Percentiles rank a stretch among this genome's conserved stretches.
Evolutionary conservation across 2,888 invertebrate genomes (phyloP).

Genomic region (Lasioglossum morio): DNA sequence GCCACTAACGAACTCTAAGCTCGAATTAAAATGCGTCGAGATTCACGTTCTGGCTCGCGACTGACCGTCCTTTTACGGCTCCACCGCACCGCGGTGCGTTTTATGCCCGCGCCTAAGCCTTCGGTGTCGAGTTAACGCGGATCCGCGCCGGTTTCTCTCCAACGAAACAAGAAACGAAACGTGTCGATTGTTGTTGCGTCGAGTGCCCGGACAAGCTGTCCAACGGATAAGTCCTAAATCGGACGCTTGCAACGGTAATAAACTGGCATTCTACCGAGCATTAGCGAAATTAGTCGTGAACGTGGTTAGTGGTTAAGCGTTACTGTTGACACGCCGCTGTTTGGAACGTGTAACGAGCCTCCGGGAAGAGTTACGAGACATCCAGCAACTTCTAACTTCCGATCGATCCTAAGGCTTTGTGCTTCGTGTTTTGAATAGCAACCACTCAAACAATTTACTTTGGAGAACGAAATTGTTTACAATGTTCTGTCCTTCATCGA

Average conservation of each 20-base stretch:
- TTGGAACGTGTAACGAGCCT: not conserved
- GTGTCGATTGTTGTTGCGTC: slow-evolving; percentile 52
- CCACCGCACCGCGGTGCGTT: slow-evolving; percentile 24
- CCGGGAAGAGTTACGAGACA: not conserved
- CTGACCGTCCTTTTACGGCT: slow-evolving; percentile 20
- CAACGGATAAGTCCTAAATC: slow-evolving; percentile 52
- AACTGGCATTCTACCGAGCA: slow-evolving; percentile 16
- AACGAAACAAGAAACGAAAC: slow-evolving; percentile 50
- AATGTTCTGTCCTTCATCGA: not conserved
- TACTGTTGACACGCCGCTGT: not conserved
- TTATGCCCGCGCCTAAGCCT: slow-evolving; percentile 31
- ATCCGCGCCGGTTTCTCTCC: slow-evolving; percentile 29
- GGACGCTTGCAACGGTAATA: slow-evolving; percentile 52
- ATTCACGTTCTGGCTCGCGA: slow-evolving; percentile 18
- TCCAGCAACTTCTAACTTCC: not conserved
- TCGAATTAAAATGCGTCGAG: slow-evolving; percentile 75
- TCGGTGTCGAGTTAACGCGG: slow-evolving; percentile 69
- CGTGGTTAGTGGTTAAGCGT: not conserved
- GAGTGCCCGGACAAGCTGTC: slow-evolving; percentile 28
- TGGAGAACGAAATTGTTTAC: not conserved
- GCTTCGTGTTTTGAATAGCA: not conserved
- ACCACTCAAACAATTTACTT: not conserved
- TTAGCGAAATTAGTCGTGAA: slow-evolving; percentile 35
- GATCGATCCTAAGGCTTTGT: not conserved
- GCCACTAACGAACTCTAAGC: slow-evolving; percentile 75